phyloP scores from a whole-genome alignment of 2,797 vertebrate genomes.

The Pipistrellus nathusii region DNA sequence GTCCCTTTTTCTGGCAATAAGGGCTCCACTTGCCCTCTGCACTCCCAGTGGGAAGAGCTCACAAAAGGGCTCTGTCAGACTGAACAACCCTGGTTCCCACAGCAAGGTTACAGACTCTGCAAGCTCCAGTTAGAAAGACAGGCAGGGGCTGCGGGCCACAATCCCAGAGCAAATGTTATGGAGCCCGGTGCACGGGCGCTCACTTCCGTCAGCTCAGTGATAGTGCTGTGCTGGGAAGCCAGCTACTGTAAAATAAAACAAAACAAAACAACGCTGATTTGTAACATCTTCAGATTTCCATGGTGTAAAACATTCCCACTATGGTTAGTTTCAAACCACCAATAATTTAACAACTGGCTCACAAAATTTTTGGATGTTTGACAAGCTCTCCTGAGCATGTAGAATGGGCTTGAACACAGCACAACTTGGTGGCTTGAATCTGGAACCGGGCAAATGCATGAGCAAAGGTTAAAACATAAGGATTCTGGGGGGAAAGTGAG shows the following conservation, averaged over 20 bases:
- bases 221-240: neutral
- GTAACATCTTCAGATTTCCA: neutral
- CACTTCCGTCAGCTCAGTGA: neutral
- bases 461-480: neutral
- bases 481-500: neutral
- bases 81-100: neutral
- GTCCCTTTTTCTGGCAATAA: neutral
- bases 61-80: neutral
- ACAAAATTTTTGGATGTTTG: neutral
- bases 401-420: neutral
- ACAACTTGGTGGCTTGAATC: neutral
- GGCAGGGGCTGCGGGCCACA: neutral
- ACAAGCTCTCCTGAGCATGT: neutral
- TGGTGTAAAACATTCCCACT: slow-evolving; percentile 32
- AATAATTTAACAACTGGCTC: neutral
- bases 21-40: neutral
- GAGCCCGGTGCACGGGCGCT: neutral
- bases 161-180: neutral
- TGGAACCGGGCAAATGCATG: neutral
- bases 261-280: neutral
- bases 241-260: neutral
- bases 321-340: neutral
- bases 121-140: neutral
- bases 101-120: neutral
- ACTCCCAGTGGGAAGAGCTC: neutral